Percentiles rank a stretch among this genome's conserved stretches.
These are phyloP conservation scores for Gavia stellata DNA, from an alignment of 2,113 vertebrate species.

Conservation along the genomic window DNA sequence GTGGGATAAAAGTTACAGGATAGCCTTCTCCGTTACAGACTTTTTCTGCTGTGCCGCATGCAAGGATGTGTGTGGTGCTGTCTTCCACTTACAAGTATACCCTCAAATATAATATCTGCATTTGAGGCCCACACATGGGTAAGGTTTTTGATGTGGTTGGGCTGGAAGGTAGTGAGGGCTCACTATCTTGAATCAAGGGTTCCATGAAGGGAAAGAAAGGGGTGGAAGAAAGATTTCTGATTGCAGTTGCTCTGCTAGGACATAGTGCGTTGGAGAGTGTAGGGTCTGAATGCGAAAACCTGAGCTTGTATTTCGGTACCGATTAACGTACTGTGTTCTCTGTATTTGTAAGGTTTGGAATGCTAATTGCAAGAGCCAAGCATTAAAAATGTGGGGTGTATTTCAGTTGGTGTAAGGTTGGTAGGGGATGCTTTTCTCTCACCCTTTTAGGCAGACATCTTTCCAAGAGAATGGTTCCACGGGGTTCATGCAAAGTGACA, in stretches of 20 bases:
- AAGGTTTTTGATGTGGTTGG: not conserved
- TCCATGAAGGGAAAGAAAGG: not conserved
- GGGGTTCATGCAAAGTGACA: not conserved
- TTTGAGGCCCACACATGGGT: not conserved
- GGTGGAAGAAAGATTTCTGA: not conserved
- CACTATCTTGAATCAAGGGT: not conserved
- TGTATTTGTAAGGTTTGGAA: not conserved
- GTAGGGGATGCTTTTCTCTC: not conserved
- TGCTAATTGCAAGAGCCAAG: not conserved
- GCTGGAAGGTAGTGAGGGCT: not conserved
- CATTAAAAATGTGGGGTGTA: fast-evolving
- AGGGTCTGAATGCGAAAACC: not conserved
- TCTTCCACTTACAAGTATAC: not conserved
- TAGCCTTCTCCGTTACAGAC: not conserved
- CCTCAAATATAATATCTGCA: not conserved
- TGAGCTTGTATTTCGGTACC: not conserved
- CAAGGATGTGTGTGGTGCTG: not conserved
- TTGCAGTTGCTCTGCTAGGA: not conserved
- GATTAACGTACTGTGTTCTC: not conserved
- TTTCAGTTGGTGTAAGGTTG: not conserved
- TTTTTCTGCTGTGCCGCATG: not conserved
- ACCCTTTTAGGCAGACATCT: not conserved
- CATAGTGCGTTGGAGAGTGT: not conserved
- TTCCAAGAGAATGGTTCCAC: not conserved
- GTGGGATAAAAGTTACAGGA: not conserved